Base-by-base conservation (phyloP, 92 coral and sea anemone species). In the Phenganax stokvisi region DNA sequence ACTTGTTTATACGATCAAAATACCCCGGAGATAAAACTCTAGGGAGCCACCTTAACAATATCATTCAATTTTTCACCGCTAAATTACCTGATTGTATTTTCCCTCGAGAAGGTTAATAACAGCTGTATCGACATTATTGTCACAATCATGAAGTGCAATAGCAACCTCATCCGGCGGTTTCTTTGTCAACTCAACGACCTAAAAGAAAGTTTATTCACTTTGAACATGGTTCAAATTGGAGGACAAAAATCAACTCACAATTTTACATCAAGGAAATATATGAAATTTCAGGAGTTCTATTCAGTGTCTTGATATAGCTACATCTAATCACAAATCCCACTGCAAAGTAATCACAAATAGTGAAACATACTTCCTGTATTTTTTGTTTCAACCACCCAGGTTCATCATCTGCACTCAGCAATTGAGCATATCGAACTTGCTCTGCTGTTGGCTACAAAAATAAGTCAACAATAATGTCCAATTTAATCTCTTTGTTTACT, bases 131-230 rank as follows among this genome's bases (percentile, higher is more conserved):
- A 93, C 88, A 85, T 87, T 93, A 84, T 88, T 88, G 74, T 94
- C 88, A 82, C 90, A 92, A 81, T 94, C 98, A 86, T 94, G 94
- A 29, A 94, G 89, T 10, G 98, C 98, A 71, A 94, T 86, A 17
- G 91, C 89, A 51, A 92, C 97, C 29, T 87, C 97, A 84, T 94
- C 98, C 20, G 44, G 85, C 72, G 61, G 86, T 67, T 84, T 87
- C n/a, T 96, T 92, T 54, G 98, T 94, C 29, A 94, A 84, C 30
- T 94, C 98, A 72, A 92, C 88, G 72, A 94, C 97, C 98, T 94
- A 75, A n/a, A 71, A 56, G 12, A 54, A 37, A 37, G 47, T 2
- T 10, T 71, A 20, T 56, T 44, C 28, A 54, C 57, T 51, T 27
- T 30, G 28, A 12, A 61, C 25, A 61, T 25, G 1, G 67, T 17